Evolutionary conservation across 2,113 vertebrate species (phyloP).

Genomic region (Peromyscus californicus): DNA sequence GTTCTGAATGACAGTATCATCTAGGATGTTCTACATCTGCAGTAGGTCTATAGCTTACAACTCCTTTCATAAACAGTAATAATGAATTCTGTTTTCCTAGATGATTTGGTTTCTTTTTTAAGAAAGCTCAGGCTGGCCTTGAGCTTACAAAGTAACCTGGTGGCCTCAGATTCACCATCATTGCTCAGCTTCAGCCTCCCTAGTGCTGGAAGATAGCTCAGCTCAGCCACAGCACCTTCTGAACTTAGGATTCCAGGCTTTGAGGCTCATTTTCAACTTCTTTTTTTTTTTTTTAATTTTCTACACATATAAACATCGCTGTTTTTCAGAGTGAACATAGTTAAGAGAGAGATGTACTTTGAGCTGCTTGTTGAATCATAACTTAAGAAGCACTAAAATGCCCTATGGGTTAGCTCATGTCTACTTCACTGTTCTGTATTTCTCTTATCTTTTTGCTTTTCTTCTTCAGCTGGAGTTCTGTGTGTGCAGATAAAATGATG

Average conservation of each 20-base stretch:
- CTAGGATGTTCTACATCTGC: background rate
- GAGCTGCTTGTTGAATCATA: background rate
- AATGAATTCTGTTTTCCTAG: background rate
- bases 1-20: background rate
- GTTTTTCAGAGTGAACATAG: background rate
- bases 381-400: background rate
- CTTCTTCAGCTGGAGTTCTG: background rate
- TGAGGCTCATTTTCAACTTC: background rate
- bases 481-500: background rate
- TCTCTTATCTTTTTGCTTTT: constrained; percentile 16
- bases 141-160: background rate
- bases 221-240: background rate
- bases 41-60: background rate
- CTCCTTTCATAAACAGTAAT: background rate
- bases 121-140: background rate
- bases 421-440: background rate
- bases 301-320: background rate
- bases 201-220: background rate
- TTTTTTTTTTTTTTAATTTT: background rate
- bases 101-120: background rate
- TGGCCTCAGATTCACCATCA: background rate
- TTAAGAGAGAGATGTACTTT: constrained; percentile 17
- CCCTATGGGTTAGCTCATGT: background rate
- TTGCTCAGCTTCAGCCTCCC: background rate
- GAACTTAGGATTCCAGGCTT: background rate